A percentile compares a stretch with the other conserved stretches of the same genome.
phyloP scores from a whole-genome alignment of 2,797 vertebrate genomes.

The Decapterus maruadsi region DNA sequence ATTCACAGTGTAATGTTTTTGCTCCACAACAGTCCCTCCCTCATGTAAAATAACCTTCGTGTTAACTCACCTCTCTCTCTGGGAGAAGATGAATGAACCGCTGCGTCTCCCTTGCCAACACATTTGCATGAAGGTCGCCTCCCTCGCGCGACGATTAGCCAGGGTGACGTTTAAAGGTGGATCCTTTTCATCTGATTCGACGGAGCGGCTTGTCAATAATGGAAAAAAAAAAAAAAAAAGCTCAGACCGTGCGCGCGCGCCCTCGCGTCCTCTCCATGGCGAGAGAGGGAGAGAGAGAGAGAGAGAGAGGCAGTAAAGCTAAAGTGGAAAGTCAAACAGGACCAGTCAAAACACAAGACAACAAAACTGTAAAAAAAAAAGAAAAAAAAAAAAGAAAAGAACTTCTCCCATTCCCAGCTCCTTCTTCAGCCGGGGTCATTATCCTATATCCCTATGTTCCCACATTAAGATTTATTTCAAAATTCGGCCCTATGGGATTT shows the following conservation, averaged over 20 bases:
- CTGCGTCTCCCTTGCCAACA: slow-evolving; percentile 84
- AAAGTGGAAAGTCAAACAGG: not conserved
- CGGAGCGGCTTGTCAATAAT: slow-evolving; percentile 56
- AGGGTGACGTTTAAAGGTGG: not conserved
- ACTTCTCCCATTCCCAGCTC: too few species aligned
- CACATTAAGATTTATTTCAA: too few species aligned
- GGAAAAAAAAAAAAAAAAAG: not conserved
- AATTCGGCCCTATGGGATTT: too few species aligned
- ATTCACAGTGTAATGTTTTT: slow-evolving; percentile 38
- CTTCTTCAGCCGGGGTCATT: too few species aligned
- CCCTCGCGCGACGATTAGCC: slow-evolving; percentile 61
- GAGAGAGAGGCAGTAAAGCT: not conserved
- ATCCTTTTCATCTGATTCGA: slow-evolving; percentile 62
- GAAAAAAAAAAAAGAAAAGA: too few species aligned
- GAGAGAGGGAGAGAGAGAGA: not conserved
- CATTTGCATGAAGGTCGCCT: slow-evolving; percentile 78
- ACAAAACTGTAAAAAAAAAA: not conserved
- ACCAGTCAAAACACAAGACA: not conserved
- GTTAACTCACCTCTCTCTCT: slow-evolving; percentile 64
- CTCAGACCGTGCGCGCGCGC: slow-evolving; percentile 26
- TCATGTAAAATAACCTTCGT: slow-evolving; percentile 61
- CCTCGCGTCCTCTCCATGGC: slow-evolving; percentile 21
- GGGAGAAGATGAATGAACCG: slow-evolving; percentile 85
- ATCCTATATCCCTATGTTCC: too few species aligned
- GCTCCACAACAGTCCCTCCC: slow-evolving; percentile 56